Evolutionary conservation across 2,888 invertebrate species (phyloP).

Genomic region (Hypena proboscidalis): DNA sequence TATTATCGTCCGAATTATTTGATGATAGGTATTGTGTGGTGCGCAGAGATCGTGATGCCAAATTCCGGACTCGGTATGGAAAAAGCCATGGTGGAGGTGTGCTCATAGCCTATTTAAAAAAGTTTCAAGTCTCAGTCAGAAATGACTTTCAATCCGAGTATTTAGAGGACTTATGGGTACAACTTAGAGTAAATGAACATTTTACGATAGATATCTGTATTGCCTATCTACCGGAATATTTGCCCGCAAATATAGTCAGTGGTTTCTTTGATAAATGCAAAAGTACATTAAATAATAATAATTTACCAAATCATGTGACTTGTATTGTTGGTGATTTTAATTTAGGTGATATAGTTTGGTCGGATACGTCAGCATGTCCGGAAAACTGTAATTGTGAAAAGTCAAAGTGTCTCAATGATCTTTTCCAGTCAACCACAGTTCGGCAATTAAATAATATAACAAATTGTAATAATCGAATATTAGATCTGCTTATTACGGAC

Average conservation of each 20-base stretch:
- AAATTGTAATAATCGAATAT: too few species aligned
- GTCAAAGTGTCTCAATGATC: neutral
- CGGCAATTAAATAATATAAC: too few species aligned
- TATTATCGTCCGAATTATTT: too few species aligned
- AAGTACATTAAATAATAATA: neutral
- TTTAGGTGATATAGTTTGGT: neutral
- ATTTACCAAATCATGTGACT: neutral
- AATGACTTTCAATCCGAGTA: neutral
- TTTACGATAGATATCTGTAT: neutral
- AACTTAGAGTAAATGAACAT: neutral
- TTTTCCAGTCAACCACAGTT: too few species aligned
- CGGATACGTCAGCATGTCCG: neutral
- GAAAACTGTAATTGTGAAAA: neutral
- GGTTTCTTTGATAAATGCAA: neutral
- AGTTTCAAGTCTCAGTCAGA: neutral
- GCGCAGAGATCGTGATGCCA: neutral
- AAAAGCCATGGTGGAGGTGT: neutral
- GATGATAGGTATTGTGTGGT: too few species aligned
- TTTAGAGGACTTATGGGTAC: neutral
- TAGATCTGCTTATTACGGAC: neutral
- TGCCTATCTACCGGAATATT: neutral
- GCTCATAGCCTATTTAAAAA: too few species aligned
- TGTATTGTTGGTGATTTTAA: too few species aligned
- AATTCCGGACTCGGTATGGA: neutral
- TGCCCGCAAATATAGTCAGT: neutral